Evolutionary conservation across 2,113 vertebrate species (phyloP).

Genomic region (Pithys albifrons): DNA sequence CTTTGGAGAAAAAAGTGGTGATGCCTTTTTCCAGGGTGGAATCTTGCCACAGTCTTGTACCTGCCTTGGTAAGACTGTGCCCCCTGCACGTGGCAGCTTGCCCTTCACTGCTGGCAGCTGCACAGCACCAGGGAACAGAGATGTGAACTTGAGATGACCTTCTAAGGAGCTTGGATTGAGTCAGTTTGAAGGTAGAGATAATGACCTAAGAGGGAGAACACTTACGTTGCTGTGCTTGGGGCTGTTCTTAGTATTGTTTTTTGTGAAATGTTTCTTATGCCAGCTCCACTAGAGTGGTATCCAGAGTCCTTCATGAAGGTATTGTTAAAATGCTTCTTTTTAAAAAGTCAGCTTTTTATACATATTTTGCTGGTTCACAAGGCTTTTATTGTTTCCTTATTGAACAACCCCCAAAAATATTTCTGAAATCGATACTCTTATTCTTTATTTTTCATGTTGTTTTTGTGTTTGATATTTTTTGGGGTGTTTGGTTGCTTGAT

Average conservation of each 20-base stretch:
- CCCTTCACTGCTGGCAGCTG: neutral
- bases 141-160: neutral
- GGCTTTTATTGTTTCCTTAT: neutral
- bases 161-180: neutral
- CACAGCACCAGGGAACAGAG: neutral
- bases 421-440: neutral
- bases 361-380: neutral
- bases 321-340: neutral
- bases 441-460: neutral
- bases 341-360: neutral
- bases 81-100: neutral
- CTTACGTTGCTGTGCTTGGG: neutral
- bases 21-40: neutral
- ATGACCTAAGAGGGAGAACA: neutral
- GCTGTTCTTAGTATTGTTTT: neutral
- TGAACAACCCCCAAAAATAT: neutral
- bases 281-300: neutral
- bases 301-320: neutral
- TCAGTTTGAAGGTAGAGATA: neutral
- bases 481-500: fast-evolving
- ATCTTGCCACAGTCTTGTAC: neutral
- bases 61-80: neutral
- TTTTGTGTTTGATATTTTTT: neutral
- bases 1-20: neutral
- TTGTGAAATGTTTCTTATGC: neutral